Conservation (phyloP, 2,888 invertebrate species). For the Elmis aenea region DNA sequence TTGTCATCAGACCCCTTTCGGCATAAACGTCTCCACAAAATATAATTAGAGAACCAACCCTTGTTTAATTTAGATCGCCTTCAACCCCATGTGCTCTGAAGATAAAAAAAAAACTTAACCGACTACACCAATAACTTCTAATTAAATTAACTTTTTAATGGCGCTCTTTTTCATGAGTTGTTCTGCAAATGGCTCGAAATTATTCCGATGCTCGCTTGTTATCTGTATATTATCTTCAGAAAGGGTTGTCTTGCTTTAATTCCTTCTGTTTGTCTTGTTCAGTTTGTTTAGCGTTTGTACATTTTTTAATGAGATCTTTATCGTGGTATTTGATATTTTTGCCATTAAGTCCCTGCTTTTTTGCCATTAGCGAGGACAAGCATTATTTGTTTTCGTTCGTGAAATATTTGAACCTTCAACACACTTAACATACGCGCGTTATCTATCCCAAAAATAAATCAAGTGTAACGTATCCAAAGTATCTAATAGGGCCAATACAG, state of each 20-base stretch:
- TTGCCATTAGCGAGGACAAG: no score
- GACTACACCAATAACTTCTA: constrained; percentile 43
- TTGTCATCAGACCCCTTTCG: constrained; percentile 35
- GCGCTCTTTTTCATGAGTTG: constrained; percentile 33
- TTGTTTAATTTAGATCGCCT: constrained; percentile 32
- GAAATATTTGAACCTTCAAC: no score
- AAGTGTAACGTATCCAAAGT: no score
- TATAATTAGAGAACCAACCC: constrained; percentile 34
- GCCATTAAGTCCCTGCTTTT: no score
- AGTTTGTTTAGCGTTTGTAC: no score
- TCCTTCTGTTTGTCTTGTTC: constrained; percentile 37
- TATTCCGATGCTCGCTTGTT: constrained; percentile 37
- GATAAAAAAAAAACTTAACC: constrained; percentile 34
- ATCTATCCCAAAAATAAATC: no score
- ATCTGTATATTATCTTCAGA: constrained; percentile 39
- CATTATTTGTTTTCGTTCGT: no score
- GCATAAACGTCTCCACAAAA: constrained; percentile 35
- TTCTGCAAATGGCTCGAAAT: constrained; percentile 32
- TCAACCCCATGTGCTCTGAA: constrained; percentile 30
- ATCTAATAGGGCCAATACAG: no score
- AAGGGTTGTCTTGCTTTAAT: constrained; percentile 39
- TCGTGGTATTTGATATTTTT: no score
- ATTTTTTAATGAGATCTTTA: no score
- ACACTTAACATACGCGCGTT: no score
- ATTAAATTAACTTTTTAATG: constrained; percentile 45